Conservation (phyloP, 2,113 vertebrate genomes). For the Chunga burmeisteri region DNA sequence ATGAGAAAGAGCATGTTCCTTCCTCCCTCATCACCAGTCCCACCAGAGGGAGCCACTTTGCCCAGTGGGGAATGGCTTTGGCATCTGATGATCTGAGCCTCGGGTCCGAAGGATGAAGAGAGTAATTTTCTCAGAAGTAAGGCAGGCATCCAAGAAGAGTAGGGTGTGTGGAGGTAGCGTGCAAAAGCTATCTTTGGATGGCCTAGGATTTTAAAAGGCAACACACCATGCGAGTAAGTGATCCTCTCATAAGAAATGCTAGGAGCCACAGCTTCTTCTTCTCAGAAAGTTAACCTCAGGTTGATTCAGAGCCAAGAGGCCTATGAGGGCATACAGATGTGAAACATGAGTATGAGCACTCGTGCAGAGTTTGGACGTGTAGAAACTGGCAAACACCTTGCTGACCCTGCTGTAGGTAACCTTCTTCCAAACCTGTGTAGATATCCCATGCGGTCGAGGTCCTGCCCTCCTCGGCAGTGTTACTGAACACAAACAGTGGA, state of each 20-base stretch:
- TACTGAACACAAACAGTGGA: background rate
- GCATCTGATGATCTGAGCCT: background rate
- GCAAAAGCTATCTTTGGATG: background rate
- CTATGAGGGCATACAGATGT: background rate
- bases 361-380: background rate
- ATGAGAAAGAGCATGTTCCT: background rate
- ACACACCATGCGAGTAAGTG: rapidly evolving
- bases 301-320: background rate
- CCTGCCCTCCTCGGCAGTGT: background rate
- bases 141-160: background rate
- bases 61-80: background rate
- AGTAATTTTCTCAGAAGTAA: background rate
- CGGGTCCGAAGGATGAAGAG: background rate
- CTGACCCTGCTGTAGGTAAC: background rate
- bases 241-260: background rate
- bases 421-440: background rate
- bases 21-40: rapidly evolving
- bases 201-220: background rate
- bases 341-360: background rate
- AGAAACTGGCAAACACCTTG: background rate
- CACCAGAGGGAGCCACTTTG: background rate
- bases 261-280: background rate
- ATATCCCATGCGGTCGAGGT: rapidly evolving
- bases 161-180: rapidly evolving
- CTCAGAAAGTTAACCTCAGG: background rate